phyloP scores from a whole-genome alignment of 2,888 invertebrate species.

The Aradus depressus region DNA sequence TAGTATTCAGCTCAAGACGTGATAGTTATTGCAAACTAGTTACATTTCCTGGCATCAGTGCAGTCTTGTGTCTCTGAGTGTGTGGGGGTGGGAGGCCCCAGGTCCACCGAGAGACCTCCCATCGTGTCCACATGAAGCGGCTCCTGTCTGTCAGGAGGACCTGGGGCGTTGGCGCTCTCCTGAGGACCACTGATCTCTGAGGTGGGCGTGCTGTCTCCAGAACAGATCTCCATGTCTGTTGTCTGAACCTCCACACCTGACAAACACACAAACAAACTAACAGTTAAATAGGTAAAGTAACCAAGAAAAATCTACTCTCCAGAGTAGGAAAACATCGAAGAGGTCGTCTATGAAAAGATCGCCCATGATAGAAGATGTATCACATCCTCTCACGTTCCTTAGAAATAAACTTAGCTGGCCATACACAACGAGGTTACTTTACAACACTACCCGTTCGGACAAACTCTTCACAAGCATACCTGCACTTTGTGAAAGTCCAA shows the following conservation, averaged over 20 bases:
- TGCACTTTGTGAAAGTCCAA: too few species aligned
- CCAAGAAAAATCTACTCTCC: too few species aligned
- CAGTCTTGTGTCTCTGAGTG: slow-evolving; percentile 60
- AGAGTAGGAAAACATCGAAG: too few species aligned
- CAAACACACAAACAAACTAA: not conserved
- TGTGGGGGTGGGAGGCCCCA: slow-evolving; percentile 56
- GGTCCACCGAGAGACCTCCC: slow-evolving; percentile 24
- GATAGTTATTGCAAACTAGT: slow-evolving; percentile 32
- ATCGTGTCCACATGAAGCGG: slow-evolving; percentile 27
- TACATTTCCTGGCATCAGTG: slow-evolving; percentile 52
- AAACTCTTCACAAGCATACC: too few species aligned
- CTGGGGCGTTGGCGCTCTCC: slow-evolving; percentile 30
- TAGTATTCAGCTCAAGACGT: too few species aligned
- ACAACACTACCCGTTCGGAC: too few species aligned
- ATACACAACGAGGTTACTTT: too few species aligned
- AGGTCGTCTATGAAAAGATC: too few species aligned
- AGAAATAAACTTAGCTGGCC: too few species aligned
- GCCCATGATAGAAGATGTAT: too few species aligned
- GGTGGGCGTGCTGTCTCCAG: slow-evolving; percentile 76
- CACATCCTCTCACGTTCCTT: too few species aligned
- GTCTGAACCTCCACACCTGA: slow-evolving; percentile 40
- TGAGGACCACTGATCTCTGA: slow-evolving; percentile 60
- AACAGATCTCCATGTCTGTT: slow-evolving; percentile 92
- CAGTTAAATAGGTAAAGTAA: too few species aligned
- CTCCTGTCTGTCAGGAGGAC: slow-evolving; percentile 30